Evolutionary conservation across 2,888 invertebrate species (phyloP).

Genomic region (Auanema sp.): DNA sequence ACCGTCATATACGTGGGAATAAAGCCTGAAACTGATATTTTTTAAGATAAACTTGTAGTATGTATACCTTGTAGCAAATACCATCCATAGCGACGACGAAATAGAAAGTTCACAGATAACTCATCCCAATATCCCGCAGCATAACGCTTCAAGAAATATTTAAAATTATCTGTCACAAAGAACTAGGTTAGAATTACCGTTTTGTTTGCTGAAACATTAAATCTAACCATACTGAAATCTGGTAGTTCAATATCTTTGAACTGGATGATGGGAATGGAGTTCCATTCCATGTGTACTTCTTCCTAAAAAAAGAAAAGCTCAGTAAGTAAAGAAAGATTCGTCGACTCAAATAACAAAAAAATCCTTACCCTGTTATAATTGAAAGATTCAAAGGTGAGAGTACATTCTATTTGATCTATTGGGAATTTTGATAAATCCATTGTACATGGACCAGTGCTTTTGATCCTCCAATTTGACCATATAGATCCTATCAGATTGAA

Average conservation of each 20-base stretch:
- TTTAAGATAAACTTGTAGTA: background rate
- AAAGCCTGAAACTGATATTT: conserved; percentile 42
- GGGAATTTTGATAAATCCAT: conserved; percentile 62
- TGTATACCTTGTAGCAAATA: conserved; percentile 59
- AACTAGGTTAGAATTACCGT: conserved; percentile 25
- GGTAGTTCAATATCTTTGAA: conserved; percentile 63
- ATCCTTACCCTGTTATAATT: conserved; percentile 59
- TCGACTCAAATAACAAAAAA: background rate
- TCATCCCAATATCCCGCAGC: conserved; percentile 64
- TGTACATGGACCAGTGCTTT: conserved; percentile 61
- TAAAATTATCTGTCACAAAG: conserved; percentile 4
- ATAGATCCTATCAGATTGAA: conserved; percentile 53
- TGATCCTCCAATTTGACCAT: conserved; percentile 63
- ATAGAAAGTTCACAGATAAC: conserved; percentile 59
- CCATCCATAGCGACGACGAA: conserved; percentile 63
- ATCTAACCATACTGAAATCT: conserved; percentile 59
- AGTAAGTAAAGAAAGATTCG: background rate
- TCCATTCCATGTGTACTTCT: conserved; percentile 54
- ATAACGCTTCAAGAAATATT: conserved; percentile 46
- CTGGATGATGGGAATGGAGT: conserved; percentile 35
- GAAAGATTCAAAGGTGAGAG: conserved; percentile 62
- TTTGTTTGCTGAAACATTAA: conserved; percentile 37
- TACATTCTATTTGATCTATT: conserved; percentile 59
- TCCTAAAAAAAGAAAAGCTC: conserved; percentile 25
- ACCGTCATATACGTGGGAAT: conserved; percentile 63